phyloP scores from a whole-genome alignment of 2,113 vertebrate genomes.

The Mustelus asterias region DNA sequence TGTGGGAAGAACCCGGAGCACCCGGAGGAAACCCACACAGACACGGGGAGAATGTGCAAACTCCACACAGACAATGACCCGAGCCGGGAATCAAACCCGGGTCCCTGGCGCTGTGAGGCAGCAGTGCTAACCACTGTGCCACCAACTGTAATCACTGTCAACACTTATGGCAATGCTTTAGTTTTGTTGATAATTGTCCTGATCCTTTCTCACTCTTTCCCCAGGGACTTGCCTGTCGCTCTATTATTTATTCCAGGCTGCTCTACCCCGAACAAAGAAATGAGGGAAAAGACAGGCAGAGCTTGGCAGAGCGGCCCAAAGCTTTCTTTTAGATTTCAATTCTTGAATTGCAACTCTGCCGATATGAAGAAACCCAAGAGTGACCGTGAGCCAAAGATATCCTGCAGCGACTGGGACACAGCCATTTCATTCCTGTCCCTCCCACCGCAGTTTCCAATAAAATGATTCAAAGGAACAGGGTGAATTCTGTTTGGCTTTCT shows the following conservation, averaged over 20 bases:
- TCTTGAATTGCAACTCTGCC: not conserved
- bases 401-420: not conserved
- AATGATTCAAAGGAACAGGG: not conserved
- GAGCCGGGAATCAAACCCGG: too few relatives aligned
- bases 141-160: too few relatives aligned
- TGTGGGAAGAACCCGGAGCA: too few relatives aligned
- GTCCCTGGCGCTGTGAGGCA: too few relatives aligned
- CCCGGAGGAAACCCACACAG: too few relatives aligned
- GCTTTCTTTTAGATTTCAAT: not conserved
- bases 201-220: conserved; percentile 29
- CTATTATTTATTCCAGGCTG: conserved; percentile 55
- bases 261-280: conserved; percentile 46
- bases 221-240: conserved; percentile 54
- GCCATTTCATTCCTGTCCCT: not conserved
- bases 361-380: not conserved
- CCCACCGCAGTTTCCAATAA: not conserved
- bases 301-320: conserved; percentile 34
- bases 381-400: not conserved
- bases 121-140: too few relatives aligned
- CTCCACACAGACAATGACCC: too few relatives aligned
- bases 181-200: not conserved
- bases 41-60: too few relatives aligned
- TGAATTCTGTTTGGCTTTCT: not conserved
- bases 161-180: not conserved
- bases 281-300: not conserved